These are phyloP conservation scores for Chiridota heheva DNA, from an alignment of 35 echinoderm and acorn worm species.

Conservation along the genomic window DNA sequence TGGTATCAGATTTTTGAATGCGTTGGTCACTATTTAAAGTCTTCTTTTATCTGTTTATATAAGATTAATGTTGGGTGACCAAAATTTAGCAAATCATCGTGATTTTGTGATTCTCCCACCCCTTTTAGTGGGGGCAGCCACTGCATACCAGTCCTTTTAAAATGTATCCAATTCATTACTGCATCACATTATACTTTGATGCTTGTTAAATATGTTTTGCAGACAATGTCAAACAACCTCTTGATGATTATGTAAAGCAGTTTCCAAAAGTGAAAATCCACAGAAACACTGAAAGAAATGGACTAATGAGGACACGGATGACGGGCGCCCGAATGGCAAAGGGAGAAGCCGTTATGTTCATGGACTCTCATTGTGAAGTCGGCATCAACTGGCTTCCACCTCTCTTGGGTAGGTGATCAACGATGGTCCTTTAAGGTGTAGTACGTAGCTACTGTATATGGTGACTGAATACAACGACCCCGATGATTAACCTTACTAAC, in stretches of 20 bases:
- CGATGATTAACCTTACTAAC: not conserved
- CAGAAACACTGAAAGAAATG: slow-evolving; percentile 23
- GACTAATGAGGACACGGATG: slow-evolving; percentile 42
- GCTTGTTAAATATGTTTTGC: not conserved
- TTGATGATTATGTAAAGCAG: slow-evolving; percentile 37
- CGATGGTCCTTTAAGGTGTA: not conserved
- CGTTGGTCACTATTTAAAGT: no score
- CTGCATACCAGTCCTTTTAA: no score
- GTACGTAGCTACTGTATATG: not conserved
- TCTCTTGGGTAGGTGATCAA: slow-evolving; percentile 32
- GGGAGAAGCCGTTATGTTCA: slow-evolving; percentile 42
- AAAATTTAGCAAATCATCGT: no score
- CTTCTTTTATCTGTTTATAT: no score
- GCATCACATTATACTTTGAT: no score
- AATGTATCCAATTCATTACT: no score
- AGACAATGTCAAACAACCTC: slow-evolving; percentile 22
- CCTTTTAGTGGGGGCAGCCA: no score
- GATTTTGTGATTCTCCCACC: no score
- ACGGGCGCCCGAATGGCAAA: slow-evolving; percentile 18
- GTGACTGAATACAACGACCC: not conserved
- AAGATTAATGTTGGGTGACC: no score
- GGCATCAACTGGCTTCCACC: slow-evolving; percentile 57
- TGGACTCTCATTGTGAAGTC: slow-evolving; percentile 79
- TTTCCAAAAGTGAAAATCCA: slow-evolving; percentile 18
- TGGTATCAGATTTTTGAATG: no score